Conservation (phyloP, 2,888 invertebrate species). For the Adineta ricciae region DNA sequence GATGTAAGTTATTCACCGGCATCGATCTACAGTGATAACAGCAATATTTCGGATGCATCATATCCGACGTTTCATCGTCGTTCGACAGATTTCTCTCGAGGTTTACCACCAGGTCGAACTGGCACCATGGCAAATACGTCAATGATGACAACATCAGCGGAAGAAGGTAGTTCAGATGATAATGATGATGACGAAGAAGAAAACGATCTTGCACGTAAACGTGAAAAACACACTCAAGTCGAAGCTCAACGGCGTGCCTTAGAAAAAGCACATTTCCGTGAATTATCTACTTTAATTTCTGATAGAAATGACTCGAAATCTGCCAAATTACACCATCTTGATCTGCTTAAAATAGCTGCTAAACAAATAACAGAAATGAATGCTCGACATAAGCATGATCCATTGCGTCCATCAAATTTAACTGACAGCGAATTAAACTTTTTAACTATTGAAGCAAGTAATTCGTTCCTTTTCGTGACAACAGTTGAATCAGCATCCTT, state of each 20-base stretch:
- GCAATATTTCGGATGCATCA: neutral
- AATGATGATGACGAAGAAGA: neutral
- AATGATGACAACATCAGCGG: neutral
- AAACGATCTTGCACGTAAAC: neutral
- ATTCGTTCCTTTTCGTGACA: neutral
- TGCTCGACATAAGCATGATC: neutral
- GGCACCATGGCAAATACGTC: neutral
- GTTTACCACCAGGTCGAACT: neutral
- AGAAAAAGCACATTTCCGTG: slow-evolving; percentile 6
- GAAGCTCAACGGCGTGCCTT: neutral
- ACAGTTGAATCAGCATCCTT: neutral
- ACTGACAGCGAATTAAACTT: slow-evolving; percentile 17
- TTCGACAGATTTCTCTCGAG: neutral
- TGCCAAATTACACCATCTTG: neutral
- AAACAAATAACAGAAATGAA: neutral
- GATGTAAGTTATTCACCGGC: slow-evolving; percentile 1
- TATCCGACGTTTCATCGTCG: neutral
- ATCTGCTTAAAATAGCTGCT: neutral
- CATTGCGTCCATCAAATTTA: slow-evolving; percentile 15
- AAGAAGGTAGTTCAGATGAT: neutral
- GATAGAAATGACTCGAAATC: neutral
- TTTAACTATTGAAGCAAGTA: neutral
- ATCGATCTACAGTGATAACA: neutral
- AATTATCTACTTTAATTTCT: neutral
- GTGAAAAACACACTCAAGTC: slow-evolving; percentile 18